Base-by-base conservation (phyloP, 2,888 invertebrate species). In the Seira ritae region DNA sequence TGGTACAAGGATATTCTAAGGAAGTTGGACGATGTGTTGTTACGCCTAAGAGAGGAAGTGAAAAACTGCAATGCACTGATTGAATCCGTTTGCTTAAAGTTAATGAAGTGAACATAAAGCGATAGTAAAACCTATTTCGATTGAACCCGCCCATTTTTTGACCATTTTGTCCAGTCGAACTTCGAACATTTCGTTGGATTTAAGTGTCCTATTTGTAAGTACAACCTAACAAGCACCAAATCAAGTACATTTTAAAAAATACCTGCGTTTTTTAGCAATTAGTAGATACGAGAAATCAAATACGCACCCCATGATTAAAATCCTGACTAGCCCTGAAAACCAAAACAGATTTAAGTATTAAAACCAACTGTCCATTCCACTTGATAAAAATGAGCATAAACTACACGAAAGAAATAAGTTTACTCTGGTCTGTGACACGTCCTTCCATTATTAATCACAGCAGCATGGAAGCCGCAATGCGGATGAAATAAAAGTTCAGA, bases 71-170 rank as follows among this genome's bases (percentile, higher is more conserved):
- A 31, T 31, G 31, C 31, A 31, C 31, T 4, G 31, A n/a, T 31
- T 31, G 31, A 31, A 31, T 4, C 31, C n/a, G n/a, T 31, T 31
- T 31, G 31, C 31, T 31, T 31, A 4, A 31, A 31, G 31, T 31
- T 31, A 2, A 2, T 31, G 55, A 42, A 42, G 12, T 3, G 50
- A 31, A 71, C 17, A 15, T 72, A 91, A 89, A 88, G 91, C 91
- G 4, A 6, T 20, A 12, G 6, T 42, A 8, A 12, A 55, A 83
- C 85, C 83, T 71, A 91, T 91, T 92, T 98, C 98, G 88, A 98
- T 96, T 62, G 97, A 97, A 50, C 98, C 98, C 42, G 97, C 97
- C 98, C 98, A 98, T 91, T 97, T 96, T 23, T 96, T 95, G 23
- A 98, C 96, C 89, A 98, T 95, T 90, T 96, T 94, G 90, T 98